phyloP scores from a whole-genome alignment of 2,888 invertebrate species.

The Mythimna lalbum region DNA sequence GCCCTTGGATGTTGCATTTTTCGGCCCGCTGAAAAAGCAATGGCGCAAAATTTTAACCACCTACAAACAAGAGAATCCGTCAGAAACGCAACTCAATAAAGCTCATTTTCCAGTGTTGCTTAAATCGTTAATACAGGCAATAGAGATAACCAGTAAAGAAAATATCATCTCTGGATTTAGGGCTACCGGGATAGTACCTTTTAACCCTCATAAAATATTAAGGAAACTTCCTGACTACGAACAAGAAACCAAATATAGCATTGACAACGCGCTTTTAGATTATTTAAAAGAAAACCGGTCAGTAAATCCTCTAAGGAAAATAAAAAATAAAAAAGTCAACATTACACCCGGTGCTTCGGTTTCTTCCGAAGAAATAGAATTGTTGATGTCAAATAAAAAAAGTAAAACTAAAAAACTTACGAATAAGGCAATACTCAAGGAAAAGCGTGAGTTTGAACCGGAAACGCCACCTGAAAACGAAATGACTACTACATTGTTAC shows the following conservation, averaged over 20 bases:
- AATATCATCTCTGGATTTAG: slow-evolving; percentile 43
- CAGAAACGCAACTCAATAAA: slow-evolving; percentile 29
- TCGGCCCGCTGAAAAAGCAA: slow-evolving; percentile 28
- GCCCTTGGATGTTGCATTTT: slow-evolving; percentile 41
- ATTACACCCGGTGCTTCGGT: slow-evolving; percentile 40
- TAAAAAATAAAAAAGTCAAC: slow-evolving; percentile 37
- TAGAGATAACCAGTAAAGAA: slow-evolving; percentile 39
- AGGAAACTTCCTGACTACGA: slow-evolving; percentile 43
- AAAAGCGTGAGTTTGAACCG: slow-evolving; percentile 26
- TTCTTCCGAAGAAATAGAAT: slow-evolving; percentile 44
- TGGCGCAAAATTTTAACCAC: slow-evolving; percentile 36
- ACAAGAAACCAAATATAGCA: slow-evolving; percentile 36
- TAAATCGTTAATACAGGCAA: slow-evolving; percentile 35
- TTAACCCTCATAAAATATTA: slow-evolving; percentile 45
- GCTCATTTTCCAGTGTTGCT: slow-evolving; percentile 28
- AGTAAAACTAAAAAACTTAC: slow-evolving; percentile 31
- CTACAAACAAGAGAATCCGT: slow-evolving; percentile 37
- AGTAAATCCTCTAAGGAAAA: slow-evolving; percentile 12
- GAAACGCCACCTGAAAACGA: slow-evolving; percentile 33
- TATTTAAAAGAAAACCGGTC: slow-evolving; percentile 9
- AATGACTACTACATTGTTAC: slow-evolving; percentile 31
- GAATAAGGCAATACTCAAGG: slow-evolving; percentile 1
- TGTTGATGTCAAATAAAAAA: slow-evolving; percentile 36
- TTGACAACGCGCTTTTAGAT: slow-evolving; percentile 31
- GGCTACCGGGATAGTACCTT: slow-evolving; percentile 48